These are phyloP conservation scores for Meloidogyne hapla DNA, from an alignment of 1,140 invertebrate genomes.

Conservation along the genomic window DNA sequence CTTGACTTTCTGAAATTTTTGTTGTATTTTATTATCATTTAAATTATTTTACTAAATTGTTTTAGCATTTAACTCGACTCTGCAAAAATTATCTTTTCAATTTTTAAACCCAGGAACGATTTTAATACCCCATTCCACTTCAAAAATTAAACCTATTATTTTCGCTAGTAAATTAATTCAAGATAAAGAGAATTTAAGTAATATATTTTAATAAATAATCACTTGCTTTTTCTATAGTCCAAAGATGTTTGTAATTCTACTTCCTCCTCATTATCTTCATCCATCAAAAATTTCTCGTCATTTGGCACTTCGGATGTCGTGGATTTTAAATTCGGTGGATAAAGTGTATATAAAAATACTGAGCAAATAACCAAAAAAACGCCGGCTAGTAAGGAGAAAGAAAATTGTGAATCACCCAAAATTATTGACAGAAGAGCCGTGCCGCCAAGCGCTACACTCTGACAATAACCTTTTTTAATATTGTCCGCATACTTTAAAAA, in stretches of 20 bases:
- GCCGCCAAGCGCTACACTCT: conserved; percentile 43
- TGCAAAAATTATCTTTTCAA: neutral
- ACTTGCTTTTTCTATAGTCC: conserved; percentile 39
- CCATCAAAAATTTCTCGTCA: neutral
- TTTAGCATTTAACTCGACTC: no score
- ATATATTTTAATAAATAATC: neutral
- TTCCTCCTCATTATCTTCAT: conserved; percentile 11
- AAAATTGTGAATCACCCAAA: conserved; percentile 36
- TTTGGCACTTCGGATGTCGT: conserved; percentile 5
- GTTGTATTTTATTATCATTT: neutral
- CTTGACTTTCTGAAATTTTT: neutral
- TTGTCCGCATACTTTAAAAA: conserved; percentile 78
- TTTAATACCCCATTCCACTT: no score
- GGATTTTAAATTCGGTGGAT: conserved; percentile 34
- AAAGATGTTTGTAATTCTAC: neutral
- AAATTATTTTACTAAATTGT: neutral
- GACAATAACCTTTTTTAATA: conserved; percentile 68
- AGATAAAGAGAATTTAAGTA: no score
- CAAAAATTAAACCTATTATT: neutral
- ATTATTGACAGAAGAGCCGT: conserved; percentile 42
- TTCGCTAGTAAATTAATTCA: neutral
- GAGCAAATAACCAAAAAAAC: conserved; percentile 37
- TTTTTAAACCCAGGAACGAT: no score
- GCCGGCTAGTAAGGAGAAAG: conserved; percentile 29
- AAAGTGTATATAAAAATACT: conserved; percentile 41